Percentiles rank a stretch among this genome's conserved stretches.
Evolutionary conservation across 37 sponge, comb jelly and placozoan species (phyloP).

Genomic region (Mnemiopsis leidyi): DNA sequence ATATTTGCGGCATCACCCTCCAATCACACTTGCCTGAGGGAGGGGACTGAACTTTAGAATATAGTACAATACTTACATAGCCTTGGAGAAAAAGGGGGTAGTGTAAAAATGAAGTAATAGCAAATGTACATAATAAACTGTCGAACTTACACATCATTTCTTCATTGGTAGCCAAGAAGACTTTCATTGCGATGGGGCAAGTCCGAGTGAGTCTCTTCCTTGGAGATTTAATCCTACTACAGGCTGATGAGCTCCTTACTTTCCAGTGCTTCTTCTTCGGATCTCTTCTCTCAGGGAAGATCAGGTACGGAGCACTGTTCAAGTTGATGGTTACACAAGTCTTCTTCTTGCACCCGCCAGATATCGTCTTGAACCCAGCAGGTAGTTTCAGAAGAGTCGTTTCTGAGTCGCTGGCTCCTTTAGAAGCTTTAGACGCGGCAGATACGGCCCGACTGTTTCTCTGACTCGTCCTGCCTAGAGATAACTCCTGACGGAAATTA

Average conservation of each 20-base stretch:
- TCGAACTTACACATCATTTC: conserved; percentile 19
- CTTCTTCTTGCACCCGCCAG: conserved; percentile 41
- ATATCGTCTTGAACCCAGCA: conserved; percentile 1
- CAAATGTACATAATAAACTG: background rate
- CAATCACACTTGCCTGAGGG: conserved; percentile 82
- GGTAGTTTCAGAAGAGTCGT: background rate
- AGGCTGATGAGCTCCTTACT: background rate
- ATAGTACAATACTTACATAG: no score
- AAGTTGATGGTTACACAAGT: conserved; percentile 34
- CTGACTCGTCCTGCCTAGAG: conserved; percentile 5
- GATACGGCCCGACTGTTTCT: background rate
- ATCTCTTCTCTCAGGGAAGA: conserved; percentile 47
- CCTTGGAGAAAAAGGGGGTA: no score
- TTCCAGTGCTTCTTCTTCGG: conserved; percentile 18
- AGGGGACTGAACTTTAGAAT: no score
- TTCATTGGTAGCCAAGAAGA: background rate
- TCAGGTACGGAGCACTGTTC: conserved; percentile 35
- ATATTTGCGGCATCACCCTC: conserved; percentile 71
- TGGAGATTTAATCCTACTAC: background rate
- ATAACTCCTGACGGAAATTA: conserved; percentile 35
- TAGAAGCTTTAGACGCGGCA: background rate
- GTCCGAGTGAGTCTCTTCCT: conserved; percentile 7
- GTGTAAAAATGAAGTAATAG: background rate
- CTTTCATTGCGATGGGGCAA: background rate
- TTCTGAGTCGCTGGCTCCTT: background rate